Evolutionary conservation across 1,140 invertebrate genomes (phyloP), one percentile per base, ranked within the genome.

Genomic region (Charaxes varanes): DNA sequence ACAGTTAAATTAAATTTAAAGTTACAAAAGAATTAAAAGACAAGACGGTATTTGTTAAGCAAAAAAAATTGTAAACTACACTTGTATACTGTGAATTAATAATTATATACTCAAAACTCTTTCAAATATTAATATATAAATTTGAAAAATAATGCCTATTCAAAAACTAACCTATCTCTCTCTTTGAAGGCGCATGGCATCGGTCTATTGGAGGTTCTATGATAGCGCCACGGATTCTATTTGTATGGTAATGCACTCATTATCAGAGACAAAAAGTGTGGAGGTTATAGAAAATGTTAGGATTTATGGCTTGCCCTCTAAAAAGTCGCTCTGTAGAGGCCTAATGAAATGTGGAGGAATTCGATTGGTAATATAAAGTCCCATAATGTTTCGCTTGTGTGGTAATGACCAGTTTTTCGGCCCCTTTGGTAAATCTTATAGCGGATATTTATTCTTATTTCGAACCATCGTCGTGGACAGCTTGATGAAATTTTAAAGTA

Each of bases 241-340:
- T 74, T 74, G 72, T 80, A 80, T 80, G 76, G 60, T 77, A 80
- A 80, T 80, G 48, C 45, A 53, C 76, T 80, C 76, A 77, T 80
- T 80, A 77, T 67, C 48, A 56, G 33, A 73, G 64, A 73, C 70
- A 73, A 79, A 74, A 78, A 72, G 65, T 57, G 67, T 64, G 49
- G 49, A 61, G 49, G 52, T 59, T 62, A 54, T 46, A 55, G 44
- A 54, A 55, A 59, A 56, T 56, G 54, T 54, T 48, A 44, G 44
- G 64, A 80, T 80, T 80, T 77, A 80, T 73, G 54, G 49, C 32
- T 30, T 21, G 48, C 47, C 28, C 41, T 51, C 51, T 52, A 66
- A 66, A 67, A 68, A 62, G 34, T 55, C 28, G 35, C 34, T 32
- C 35, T 53, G 21, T 44, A 56, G 53, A 53, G 51, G 55, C 42